These are phyloP conservation scores for Platypus cylindrus DNA, from an alignment of 2,888 invertebrate species.

Conservation along the genomic window DNA sequence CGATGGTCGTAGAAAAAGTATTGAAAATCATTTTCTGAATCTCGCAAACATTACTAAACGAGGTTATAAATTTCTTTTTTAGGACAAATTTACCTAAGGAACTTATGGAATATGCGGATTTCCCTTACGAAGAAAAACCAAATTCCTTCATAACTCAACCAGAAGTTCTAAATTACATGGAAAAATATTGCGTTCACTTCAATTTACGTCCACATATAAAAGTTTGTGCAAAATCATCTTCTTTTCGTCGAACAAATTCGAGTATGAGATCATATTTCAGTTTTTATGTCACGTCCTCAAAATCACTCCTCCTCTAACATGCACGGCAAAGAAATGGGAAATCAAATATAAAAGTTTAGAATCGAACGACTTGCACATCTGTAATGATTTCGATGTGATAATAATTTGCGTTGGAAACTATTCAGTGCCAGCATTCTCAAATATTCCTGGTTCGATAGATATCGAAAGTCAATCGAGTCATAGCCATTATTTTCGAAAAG, in stretches of 20 bases:
- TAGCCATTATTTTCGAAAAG: conserved; percentile 71
- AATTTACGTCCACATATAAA: conserved; percentile 48
- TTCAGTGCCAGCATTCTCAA: conserved; percentile 57
- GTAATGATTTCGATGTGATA: conserved; percentile 56
- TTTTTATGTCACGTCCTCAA: conserved; percentile 24
- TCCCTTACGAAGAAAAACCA: conserved; percentile 46
- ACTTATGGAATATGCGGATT: conserved; percentile 66
- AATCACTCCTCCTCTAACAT: conserved; percentile 35
- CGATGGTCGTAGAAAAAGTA: too few species aligned
- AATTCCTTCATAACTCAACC: conserved; percentile 52
- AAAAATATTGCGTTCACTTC: conserved; percentile 52
- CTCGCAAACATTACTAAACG: too few species aligned
- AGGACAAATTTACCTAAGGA: conserved; percentile 68
- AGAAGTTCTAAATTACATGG: conserved; percentile 56
- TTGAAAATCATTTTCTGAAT: too few species aligned
- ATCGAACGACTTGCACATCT: conserved; percentile 36
- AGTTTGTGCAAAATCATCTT: too few species aligned
- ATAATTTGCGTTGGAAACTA: conserved; percentile 80
- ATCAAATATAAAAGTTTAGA: conserved; percentile 43
- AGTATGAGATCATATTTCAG: too few species aligned
- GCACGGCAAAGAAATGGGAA: conserved; percentile 43
- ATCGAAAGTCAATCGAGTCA: conserved; percentile 49
- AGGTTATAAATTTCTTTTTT: too few species aligned
- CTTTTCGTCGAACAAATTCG: too few species aligned
- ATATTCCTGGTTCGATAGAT: conserved; percentile 50